Evolutionary conservation across 2,888 invertebrate species (phyloP), one percentile per base, ranked within the genome.

Genomic region (Doris montereyensis): DNA sequence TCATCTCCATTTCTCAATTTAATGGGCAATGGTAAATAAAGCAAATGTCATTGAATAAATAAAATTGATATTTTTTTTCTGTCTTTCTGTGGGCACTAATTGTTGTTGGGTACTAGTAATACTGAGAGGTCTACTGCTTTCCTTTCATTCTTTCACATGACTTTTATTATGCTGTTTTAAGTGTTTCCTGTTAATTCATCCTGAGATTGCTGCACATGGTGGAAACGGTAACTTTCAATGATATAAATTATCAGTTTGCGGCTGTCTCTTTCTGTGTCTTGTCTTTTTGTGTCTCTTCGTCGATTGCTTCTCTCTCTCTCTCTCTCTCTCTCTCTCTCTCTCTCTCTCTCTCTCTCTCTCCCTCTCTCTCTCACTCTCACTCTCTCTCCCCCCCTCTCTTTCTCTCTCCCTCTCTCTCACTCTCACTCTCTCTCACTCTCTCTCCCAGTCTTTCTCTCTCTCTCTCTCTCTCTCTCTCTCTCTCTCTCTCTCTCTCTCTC

Each of bases 391-490:
- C 52, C n/a, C 34, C 13, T 76, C 52, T 26, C 52, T 52, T 60
- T 76, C 26, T 26, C 41, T 76, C 65, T 76, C 41, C 67, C 28
- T 76, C 76, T 76, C 28, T 52, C 41, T 76, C 35, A 67, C 41
- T 52, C 41, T 65, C 76, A 67, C 41, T 52, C 68, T 76, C 67
- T 68, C 52, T 13, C 52, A 57, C 57, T 77, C 57, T 67, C 57
- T 73, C 57, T 78, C 5, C 21, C 57, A 26, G 26, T 65, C 65
- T 26, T 21, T 73, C 24, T 21, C 17, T n/a, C 17, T 28, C 41
- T 30, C 13, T 28, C 34, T 34, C 13, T 17, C 26, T 1, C 28
- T 57, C 4, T 26, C 28, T 24, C 24, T 10, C 72, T 41, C 41
- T 8, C 57, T 5, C 21, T 57, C 17, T 68, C 65, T 17, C 13